phyloP scores from a whole-genome alignment of 2,888 invertebrate species.

The Cyclophora albipunctata region DNA sequence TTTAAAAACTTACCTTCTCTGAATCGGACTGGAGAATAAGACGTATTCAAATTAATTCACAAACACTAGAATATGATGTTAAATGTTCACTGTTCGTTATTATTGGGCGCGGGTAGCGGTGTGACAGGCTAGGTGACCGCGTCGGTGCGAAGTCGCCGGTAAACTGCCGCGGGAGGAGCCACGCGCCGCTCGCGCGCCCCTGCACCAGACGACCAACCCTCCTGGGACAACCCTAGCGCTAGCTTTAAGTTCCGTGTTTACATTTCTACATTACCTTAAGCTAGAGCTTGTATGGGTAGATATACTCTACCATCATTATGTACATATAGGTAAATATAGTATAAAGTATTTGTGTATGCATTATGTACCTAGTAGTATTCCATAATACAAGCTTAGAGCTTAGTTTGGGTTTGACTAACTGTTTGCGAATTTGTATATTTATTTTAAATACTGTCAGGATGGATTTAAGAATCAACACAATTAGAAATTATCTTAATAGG shows the following conservation, averaged over 20 bases:
- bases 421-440: too few relatives aligned
- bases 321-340: too few relatives aligned
- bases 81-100: constrained; percentile 6
- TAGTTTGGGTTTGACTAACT: too few relatives aligned
- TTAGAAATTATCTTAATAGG: too few relatives aligned
- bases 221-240: constrained; percentile 6
- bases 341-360: too few relatives aligned
- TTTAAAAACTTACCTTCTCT: too few relatives aligned
- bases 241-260: constrained; percentile 3
- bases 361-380: too few relatives aligned
- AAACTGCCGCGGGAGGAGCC: constrained; percentile 45
- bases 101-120: constrained; percentile 14
- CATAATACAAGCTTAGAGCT: too few relatives aligned
- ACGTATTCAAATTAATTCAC: background rate
- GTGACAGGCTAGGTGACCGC: constrained; percentile 40
- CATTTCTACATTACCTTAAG: background rate
- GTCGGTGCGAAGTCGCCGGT: constrained; percentile 60
- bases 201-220: constrained; percentile 7
- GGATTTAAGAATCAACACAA: too few relatives aligned
- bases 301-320: too few relatives aligned
- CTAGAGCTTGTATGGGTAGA: background rate
- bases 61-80: background rate
- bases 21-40: too few relatives aligned
- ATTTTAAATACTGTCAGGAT: too few relatives aligned
- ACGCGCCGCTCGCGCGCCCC: constrained; percentile 23